Conservation (phyloP, 2,797 vertebrate species). For the Crenuchus spilurus region DNA sequence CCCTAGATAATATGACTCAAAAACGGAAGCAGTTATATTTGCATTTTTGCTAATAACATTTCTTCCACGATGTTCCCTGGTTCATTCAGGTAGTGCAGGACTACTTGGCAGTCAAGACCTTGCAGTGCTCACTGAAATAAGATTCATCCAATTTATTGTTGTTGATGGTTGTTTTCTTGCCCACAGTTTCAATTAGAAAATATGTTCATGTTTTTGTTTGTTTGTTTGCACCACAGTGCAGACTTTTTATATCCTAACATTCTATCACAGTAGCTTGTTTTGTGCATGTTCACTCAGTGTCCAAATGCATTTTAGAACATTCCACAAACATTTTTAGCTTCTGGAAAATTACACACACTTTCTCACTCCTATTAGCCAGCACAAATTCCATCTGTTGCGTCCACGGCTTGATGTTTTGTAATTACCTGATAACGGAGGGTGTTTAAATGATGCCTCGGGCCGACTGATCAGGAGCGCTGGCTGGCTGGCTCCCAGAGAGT, state of each 20-base stretch:
- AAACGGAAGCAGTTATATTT: constrained; percentile 16
- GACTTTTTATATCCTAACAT: neutral
- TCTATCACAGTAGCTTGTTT: neutral
- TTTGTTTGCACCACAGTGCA: neutral
- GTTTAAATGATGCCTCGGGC: constrained; percentile 77
- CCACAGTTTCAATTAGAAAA: neutral
- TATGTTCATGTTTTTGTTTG: neutral
- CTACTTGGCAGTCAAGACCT: neutral
- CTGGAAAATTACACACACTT: neutral
- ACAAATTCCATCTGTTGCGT: constrained; percentile 58
- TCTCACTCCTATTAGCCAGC: constrained; percentile 22
- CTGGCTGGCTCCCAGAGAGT: constrained; percentile 68
- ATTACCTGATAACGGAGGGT: constrained; percentile 73
- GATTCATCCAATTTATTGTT: no score
- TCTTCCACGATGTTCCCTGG: neutral
- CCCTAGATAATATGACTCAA: neutral
- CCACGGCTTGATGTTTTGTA: constrained; percentile 70
- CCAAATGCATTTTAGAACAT: neutral
- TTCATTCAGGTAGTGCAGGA: neutral
- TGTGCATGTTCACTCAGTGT: no score
- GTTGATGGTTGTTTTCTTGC: neutral
- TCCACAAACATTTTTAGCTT: neutral
- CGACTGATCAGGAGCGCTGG: constrained; percentile 72
- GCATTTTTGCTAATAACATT: constrained; percentile 7
- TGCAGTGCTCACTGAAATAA: neutral